A percentile compares a stretch with the other conserved stretches of the same genome.
Conservation (phyloP, 1,140 invertebrate genomes). For the Lycorma delicatula region DNA sequence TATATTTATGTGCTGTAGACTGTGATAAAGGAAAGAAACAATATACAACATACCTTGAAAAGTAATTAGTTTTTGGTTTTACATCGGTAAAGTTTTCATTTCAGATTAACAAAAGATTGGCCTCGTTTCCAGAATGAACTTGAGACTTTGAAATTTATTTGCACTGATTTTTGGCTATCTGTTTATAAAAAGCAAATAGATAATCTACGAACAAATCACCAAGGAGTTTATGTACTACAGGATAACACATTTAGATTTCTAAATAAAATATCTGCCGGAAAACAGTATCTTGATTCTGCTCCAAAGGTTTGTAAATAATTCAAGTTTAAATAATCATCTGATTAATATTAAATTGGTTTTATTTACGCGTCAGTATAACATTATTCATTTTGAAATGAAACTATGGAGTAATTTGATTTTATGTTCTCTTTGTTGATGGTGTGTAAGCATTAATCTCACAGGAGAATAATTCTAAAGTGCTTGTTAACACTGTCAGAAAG, state of each 20-base stretch:
- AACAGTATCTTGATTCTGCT: constrained; percentile 85
- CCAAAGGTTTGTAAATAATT: constrained; percentile 70
- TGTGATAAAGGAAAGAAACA: too few species aligned
- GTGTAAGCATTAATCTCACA: too few species aligned
- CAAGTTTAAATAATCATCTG: constrained; percentile 4
- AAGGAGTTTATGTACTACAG: constrained; percentile 96
- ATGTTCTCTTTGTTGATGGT: too few species aligned
- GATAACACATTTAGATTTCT: constrained; percentile 92
- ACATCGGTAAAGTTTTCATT: too few species aligned
- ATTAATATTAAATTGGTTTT: not conserved
- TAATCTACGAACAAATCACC: constrained; percentile 96
- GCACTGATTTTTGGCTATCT: constrained; percentile 96
- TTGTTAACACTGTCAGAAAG: too few species aligned
- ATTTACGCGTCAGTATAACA: too few species aligned
- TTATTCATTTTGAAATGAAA: too few species aligned
- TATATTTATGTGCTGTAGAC: too few species aligned
- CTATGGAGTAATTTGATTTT: too few species aligned
- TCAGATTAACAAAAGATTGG: constrained; percentile 79
- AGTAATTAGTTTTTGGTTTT: too few species aligned
- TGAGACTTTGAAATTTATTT: constrained; percentile 98
- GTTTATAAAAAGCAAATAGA: constrained; percentile 98
- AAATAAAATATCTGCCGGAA: constrained; percentile 73
- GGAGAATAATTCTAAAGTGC: too few species aligned
- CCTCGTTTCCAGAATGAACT: constrained; percentile 94
- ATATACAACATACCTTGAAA: too few species aligned